phyloP scores from a whole-genome alignment of 92 coral and sea anemone genomes.

The Phymanthus crucifer region DNA sequence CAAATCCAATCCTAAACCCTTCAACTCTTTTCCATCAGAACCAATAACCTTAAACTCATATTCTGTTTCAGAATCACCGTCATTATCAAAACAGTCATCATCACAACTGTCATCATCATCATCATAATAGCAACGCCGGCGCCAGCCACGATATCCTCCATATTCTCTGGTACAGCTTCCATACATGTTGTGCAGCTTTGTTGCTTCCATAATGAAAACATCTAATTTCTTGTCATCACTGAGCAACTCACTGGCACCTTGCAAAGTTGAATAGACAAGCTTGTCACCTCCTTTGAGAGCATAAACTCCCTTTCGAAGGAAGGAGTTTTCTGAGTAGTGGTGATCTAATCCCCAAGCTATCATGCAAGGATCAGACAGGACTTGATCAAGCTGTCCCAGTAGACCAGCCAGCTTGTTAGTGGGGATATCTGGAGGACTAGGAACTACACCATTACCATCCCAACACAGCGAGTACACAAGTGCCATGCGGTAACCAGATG shows the following conservation, averaged over 20 bases:
- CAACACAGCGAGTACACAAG: constrained; percentile 45
- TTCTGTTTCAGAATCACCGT: constrained; percentile 26
- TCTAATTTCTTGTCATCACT: constrained; percentile 23
- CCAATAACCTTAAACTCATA: constrained; percentile 19
- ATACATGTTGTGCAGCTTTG: constrained; percentile 4
- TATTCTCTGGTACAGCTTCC: constrained; percentile 17
- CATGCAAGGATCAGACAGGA: background rate
- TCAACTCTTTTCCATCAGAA: constrained; percentile 26
- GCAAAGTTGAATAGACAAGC: constrained; percentile 17
- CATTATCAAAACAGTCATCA: constrained; percentile 27
- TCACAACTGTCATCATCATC: background rate
- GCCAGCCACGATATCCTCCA: background rate
- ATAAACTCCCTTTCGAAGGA: constrained; percentile 13
- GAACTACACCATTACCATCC: constrained; percentile 34
- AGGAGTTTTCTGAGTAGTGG: constrained; percentile 28
- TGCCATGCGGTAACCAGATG: constrained; percentile 44
- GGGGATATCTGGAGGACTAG: constrained; percentile 30
- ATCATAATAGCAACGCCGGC: too few relatives aligned
- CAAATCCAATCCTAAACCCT: background rate
- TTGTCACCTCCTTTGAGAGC: constrained; percentile 46
- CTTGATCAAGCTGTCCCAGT: background rate
- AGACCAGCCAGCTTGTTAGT: constrained; percentile 8
- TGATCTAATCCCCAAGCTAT: constrained; percentile 35
- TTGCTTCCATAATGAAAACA: constrained; percentile 19
- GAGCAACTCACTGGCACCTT: constrained; percentile 28